Evolutionary conservation across 1,140 invertebrate genomes (phyloP).

Genomic region (Oppia nitens): DNA sequence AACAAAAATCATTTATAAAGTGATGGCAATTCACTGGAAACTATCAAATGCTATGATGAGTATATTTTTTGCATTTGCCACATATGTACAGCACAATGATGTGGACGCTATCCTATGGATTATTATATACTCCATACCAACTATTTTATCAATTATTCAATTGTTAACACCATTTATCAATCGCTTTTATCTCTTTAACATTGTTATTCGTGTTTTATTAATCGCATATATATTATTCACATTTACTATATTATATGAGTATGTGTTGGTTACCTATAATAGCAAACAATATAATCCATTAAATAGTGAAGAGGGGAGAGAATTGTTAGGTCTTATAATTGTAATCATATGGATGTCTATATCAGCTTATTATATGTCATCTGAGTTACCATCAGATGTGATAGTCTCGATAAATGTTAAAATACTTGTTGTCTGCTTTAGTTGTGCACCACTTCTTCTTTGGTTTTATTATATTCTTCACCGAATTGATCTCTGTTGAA

Average conservation of each 20-base stretch:
- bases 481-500: background rate
- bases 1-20: too few species aligned
- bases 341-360: slow-evolving; percentile 3
- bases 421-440: slow-evolving; percentile 4
- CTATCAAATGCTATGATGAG: slow-evolving; percentile 10
- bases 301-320: slow-evolving; percentile 9
- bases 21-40: background rate
- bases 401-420: slow-evolving; percentile 1
- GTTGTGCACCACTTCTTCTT: slow-evolving; percentile 1
- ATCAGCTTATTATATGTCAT: slow-evolving; percentile 8
- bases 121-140: slow-evolving; percentile 8
- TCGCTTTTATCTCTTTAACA: background rate
- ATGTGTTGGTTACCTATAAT: background rate
- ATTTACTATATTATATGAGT: background rate
- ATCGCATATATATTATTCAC: slow-evolving; percentile 1
- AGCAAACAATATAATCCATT: slow-evolving; percentile 3
- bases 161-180: background rate
- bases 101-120: slow-evolving; percentile 6
- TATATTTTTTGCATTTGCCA: slow-evolving; percentile 10
- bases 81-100: slow-evolving; percentile 16
- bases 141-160: slow-evolving; percentile 2
- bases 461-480: slow-evolving; percentile 6
- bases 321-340: slow-evolving; percentile 10
- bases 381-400: slow-evolving; percentile 5
- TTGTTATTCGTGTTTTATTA: background rate